phyloP scores from a whole-genome alignment of 2,888 invertebrate species.

The Phania funesta region DNA sequence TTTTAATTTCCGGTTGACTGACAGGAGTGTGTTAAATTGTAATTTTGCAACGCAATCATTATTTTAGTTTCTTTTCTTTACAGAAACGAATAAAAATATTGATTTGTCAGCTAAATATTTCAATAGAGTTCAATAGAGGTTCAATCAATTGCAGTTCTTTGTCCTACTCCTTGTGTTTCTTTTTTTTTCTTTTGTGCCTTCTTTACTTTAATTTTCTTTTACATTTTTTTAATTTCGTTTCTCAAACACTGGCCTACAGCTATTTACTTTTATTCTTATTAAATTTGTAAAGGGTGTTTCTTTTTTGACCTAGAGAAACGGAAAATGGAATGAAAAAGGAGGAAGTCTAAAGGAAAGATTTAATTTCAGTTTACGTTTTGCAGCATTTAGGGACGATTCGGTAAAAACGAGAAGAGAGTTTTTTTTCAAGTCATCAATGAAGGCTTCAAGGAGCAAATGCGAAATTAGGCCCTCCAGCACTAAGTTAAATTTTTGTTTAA shows the following conservation, averaged over 20 bases:
- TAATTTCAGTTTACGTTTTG: no score
- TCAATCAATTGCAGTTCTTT: not conserved
- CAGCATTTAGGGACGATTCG: no score
- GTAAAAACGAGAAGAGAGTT: no score
- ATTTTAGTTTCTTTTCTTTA: not conserved
- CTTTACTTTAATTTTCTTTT: constrained; percentile 1
- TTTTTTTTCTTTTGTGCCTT: not conserved
- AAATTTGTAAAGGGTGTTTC: not conserved
- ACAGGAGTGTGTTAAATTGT: not conserved
- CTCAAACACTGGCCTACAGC: constrained; percentile 38
- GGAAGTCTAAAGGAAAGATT: no score
- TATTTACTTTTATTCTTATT: constrained; percentile 40
- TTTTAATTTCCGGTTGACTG: not conserved
- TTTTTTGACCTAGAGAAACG: no score
- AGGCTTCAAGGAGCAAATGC: no score
- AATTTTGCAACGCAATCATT: not conserved
- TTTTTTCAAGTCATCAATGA: no score
- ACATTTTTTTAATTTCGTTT: constrained; percentile 2
- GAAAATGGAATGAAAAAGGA: no score
- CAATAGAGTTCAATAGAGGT: not conserved
- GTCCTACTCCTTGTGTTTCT: not conserved
- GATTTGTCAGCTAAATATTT: not conserved
- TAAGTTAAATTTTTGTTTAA: no score
- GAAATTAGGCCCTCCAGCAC: no score
- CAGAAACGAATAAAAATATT: not conserved